Evolutionary conservation across 2,113 vertebrate species (phyloP), one percentile per base, ranked within the genome.

Genomic region (Raphicerus campestris): DNA sequence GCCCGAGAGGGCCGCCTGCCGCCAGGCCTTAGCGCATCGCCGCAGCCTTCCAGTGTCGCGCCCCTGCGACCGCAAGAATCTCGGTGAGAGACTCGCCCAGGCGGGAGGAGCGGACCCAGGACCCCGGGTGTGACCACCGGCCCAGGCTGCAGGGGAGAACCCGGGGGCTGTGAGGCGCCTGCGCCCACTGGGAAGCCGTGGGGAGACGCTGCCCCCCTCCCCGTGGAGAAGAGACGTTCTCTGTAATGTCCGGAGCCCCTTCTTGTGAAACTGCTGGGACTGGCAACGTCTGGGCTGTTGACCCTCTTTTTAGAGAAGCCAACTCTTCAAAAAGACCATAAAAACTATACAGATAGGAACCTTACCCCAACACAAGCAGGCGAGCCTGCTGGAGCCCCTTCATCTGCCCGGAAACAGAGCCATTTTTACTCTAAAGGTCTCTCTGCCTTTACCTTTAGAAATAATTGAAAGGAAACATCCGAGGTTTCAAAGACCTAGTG

Each of bases 11-110:
- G 99, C 63, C 94, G 98, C 13, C 96, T 98, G 10, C 39, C 98
- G 58, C 96, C 98, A 7, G 98, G 98, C n/a, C 98, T 99, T 7
- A 97, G 99, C 3, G 90, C 98, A 0, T 99, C 99, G 5, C 99
- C 99, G 0, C 96, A 98, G 86, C 98, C 97, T 42, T 97, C 98
- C 6, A 93, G 97, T 6, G 83, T 97, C 0, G 63, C 95, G 10
- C 66, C 98, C 26, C 82, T 96, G 77, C 87, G 96, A 75, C 98
- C 98, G 9, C 98, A 98, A 70, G 98, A 99, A 42, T 89, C 98
- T 16, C 98, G 98, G 81, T 99, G 98, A 99, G 90, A 47, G 3
- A 2, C 26, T 13, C 11, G 22, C 84, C 61, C 1, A 93, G 78
- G 24, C 35, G 26, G 53, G 51, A 47, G 47, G 26, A 35, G 32